phyloP scores from a whole-genome alignment of 2,113 vertebrate genomes.

The Odocoileus hemionus region DNA sequence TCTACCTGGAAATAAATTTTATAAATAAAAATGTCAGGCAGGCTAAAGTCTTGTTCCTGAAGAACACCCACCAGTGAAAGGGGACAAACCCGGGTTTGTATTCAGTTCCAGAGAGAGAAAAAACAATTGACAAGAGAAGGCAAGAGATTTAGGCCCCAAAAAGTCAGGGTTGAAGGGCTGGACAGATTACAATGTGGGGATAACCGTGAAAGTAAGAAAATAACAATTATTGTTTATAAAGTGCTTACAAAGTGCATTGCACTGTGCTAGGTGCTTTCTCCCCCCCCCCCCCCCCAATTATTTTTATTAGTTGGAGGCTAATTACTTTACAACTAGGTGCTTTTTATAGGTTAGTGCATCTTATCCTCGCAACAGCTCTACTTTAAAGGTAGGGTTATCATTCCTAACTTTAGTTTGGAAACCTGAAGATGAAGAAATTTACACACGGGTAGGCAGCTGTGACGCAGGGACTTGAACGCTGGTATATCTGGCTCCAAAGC shows the following conservation, averaged over 20 bases:
- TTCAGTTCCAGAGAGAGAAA: background rate
- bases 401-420: background rate
- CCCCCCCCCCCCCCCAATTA: too few relatives aligned
- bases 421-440: background rate
- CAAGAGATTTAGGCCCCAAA: background rate
- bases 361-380: background rate
- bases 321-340: background rate
- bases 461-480: background rate
- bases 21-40: background rate
- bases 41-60: background rate
- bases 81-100: background rate
- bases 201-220: background rate
- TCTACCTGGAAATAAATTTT: background rate
- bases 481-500: background rate
- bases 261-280: background rate
- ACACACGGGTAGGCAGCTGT: background rate
- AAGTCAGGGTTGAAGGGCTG: background rate
- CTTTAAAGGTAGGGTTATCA: background rate
- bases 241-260: background rate
- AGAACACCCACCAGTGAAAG: background rate
- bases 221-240: background rate
- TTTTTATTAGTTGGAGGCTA: too few relatives aligned
- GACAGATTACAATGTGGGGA: background rate
- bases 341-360: background rate
- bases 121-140: background rate